phyloP scores from a whole-genome alignment of 2,888 invertebrate genomes.

The Amaurobius ferox region DNA sequence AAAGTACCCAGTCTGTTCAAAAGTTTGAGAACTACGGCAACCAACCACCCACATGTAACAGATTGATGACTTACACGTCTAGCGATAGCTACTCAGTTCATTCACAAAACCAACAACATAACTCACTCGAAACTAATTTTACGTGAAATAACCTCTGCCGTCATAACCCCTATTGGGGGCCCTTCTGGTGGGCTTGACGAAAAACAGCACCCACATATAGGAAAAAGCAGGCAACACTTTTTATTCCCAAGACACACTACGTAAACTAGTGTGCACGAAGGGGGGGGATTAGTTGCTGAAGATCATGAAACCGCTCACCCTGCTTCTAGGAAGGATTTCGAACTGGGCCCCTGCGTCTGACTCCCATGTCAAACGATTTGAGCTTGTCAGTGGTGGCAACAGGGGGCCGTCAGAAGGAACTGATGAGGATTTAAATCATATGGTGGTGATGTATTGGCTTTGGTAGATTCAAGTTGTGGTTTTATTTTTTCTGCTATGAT shows the following conservation, averaged over 20 bases:
- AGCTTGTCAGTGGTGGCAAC: slow-evolving; percentile 27
- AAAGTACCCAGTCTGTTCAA: too few species aligned
- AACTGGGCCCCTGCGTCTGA: slow-evolving; percentile 29
- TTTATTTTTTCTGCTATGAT: not conserved
- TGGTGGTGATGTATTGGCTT: slow-evolving; percentile 10
- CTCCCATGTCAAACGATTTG: slow-evolving; percentile 33
- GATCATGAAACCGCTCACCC: not conserved
- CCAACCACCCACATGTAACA: not conserved
- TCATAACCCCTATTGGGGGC: not conserved
- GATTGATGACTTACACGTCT: slow-evolving; percentile 1
- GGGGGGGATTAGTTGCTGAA: not conserved
- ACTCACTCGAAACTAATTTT: slow-evolving; percentile 12
- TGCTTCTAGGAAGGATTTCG: slow-evolving; percentile 27
- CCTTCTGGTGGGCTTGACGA: not conserved
- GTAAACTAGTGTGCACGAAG: not conserved
- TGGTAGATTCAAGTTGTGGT: not conserved
- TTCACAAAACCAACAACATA: slow-evolving; percentile 6
- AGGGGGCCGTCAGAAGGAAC: slow-evolving; percentile 31
- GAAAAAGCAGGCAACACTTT: not conserved
- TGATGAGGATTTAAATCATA: slow-evolving; percentile 13
- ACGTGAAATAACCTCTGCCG: not conserved
- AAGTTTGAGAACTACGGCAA: not conserved
- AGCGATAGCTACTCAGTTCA: not conserved
- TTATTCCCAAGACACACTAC: not conserved
- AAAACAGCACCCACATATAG: not conserved